Evolutionary conservation across 2,113 vertebrate genomes (phyloP).

Genomic region (Dicrurus megarhynchus): DNA sequence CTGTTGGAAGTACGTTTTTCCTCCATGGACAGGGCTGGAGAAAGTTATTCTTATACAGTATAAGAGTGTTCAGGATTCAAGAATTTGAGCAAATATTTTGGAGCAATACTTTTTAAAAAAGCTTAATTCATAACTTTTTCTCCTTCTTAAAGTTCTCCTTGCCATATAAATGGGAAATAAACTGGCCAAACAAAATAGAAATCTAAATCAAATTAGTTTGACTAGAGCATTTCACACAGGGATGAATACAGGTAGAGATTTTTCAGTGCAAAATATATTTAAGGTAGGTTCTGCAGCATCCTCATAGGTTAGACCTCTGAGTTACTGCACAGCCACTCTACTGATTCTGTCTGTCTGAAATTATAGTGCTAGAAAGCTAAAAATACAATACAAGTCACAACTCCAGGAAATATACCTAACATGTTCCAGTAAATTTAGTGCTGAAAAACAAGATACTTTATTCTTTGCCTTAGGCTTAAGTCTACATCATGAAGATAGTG

Average conservation of each 20-base stretch:
- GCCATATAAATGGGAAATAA: not conserved
- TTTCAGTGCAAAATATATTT: not conserved
- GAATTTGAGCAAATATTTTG: not conserved
- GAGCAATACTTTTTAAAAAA: fast-evolving
- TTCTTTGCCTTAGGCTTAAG: conserved; percentile 3
- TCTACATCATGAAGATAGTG: not conserved
- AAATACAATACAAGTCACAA: not conserved
- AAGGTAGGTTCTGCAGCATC: not conserved
- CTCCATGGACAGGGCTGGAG: not conserved
- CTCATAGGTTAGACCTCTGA: not conserved
- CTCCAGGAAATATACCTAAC: not conserved
- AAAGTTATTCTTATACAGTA: not conserved
- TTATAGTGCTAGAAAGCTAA: not conserved
- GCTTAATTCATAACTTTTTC: fast-evolving
- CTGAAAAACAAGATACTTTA: not conserved
- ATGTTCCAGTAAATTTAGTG: not conserved
- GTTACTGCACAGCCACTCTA: not conserved
- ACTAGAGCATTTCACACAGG: not conserved
- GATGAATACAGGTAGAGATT: not conserved
- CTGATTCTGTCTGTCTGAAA: not conserved
- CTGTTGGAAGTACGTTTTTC: not conserved
- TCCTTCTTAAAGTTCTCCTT: not conserved
- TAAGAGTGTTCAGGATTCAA: not conserved
- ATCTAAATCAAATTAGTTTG: not conserved
- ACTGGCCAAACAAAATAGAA: not conserved